phyloP scores from a whole-genome alignment of 2,888 invertebrate species.

The Cyclophora punctaria region DNA sequence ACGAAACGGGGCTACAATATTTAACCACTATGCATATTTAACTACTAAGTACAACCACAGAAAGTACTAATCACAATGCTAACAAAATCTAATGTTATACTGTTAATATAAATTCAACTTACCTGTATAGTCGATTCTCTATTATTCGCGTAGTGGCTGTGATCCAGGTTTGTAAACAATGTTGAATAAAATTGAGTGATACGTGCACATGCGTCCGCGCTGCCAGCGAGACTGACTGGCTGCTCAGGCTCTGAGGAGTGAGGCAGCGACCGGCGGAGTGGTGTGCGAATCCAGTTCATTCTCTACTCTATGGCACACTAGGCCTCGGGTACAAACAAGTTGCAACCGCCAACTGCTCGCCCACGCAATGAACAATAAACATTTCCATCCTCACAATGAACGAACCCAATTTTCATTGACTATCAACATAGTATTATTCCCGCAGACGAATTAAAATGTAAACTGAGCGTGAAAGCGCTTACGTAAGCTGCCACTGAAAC shows the following conservation, averaged over 20 bases:
- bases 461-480: slow-evolving; percentile 43
- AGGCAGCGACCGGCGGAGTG: slow-evolving; percentile 18
- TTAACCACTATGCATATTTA: slow-evolving; percentile 12
- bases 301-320: slow-evolving; percentile 20
- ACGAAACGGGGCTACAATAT: slow-evolving; percentile 7
- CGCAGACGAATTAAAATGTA: too few species aligned
- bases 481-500: slow-evolving; percentile 28
- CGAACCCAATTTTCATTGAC: too few species aligned
- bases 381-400: too few species aligned
- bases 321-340: slow-evolving; percentile 23
- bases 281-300: slow-evolving; percentile 55
- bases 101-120: slow-evolving; percentile 34
- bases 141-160: slow-evolving; percentile 49
- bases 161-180: slow-evolving; percentile 62
- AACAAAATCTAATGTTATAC: too few species aligned
- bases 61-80: slow-evolving; percentile 41
- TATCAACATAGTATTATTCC: too few species aligned
- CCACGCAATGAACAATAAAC: slow-evolving; percentile 16
- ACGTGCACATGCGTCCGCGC: slow-evolving; percentile 46
- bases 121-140: slow-evolving; percentile 60
- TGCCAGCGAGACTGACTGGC: slow-evolving; percentile 46
- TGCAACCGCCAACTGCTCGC: slow-evolving; percentile 24
- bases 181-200: slow-evolving; percentile 12
- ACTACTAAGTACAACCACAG: slow-evolving; percentile 14
- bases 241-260: neutral